Conservation (phyloP, 2,797 vertebrate genomes). For the Alectoris magna region DNA sequence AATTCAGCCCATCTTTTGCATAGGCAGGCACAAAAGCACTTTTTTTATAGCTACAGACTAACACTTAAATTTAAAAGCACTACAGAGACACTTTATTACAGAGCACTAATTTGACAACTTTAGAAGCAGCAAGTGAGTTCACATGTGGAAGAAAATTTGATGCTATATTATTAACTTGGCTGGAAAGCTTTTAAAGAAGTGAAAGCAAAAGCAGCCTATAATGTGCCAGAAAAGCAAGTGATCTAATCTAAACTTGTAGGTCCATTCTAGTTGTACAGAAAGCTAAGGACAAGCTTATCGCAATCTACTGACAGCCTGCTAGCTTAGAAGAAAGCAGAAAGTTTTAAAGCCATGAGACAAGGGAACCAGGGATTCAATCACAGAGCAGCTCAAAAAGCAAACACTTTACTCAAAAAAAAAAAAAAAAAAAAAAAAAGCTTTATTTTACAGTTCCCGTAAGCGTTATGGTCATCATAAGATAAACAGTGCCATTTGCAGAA, state of each 20-base stretch:
- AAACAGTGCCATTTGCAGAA: background rate
- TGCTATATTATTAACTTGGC: slow-evolving; percentile 3
- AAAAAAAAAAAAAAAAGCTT: background rate
- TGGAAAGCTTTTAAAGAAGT: background rate
- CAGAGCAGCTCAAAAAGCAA: background rate
- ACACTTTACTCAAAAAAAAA: background rate
- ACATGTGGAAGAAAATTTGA: background rate
- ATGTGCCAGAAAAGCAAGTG: background rate
- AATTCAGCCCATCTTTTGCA: slow-evolving; percentile 38
- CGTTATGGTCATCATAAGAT: background rate
- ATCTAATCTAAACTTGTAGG: slow-evolving; percentile 7
- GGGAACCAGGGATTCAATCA: background rate
- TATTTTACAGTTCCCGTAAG: background rate
- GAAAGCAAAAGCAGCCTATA: slow-evolving; percentile 1
- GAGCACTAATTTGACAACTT: slow-evolving; percentile 44
- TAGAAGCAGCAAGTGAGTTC: slow-evolving; percentile 42
- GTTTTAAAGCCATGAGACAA: background rate
- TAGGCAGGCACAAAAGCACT: slow-evolving; percentile 5
- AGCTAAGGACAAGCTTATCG: background rate
- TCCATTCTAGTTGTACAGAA: background rate
- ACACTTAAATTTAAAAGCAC: slow-evolving; percentile 56
- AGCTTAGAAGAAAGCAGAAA: background rate
- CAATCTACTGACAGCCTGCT: background rate
- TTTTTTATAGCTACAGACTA: slow-evolving; percentile 29
- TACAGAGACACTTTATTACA: slow-evolving; percentile 45